Evolutionary conservation across 2,113 vertebrate species (phyloP).

Genomic region (Microcebus griseorufus): DNA sequence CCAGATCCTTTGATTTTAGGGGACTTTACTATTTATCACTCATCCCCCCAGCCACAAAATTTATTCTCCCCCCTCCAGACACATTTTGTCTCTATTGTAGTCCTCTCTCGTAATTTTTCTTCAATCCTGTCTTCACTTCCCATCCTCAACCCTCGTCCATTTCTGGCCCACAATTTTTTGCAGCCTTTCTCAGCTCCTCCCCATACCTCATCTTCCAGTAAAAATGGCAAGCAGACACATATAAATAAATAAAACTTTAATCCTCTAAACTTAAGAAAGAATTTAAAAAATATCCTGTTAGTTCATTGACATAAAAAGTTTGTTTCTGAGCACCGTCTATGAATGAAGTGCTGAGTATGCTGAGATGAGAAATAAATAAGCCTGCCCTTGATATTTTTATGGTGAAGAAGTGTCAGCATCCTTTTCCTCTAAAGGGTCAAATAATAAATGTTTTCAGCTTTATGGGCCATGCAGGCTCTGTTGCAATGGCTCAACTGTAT

Average conservation of each 20-base stretch:
- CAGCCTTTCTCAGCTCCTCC: neutral
- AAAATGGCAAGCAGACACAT: neutral
- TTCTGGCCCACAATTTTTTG: neutral
- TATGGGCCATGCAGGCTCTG: neutral
- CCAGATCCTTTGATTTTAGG: neutral
- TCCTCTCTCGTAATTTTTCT: neutral
- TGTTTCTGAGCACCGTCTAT: neutral
- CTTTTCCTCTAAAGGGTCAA: neutral
- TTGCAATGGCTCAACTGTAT: neutral
- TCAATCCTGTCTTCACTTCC: neutral
- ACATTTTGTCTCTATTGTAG: too few species aligned
- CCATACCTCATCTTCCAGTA: neutral
- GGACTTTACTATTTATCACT: too few species aligned
- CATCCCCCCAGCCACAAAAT: neutral
- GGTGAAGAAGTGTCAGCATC: neutral
- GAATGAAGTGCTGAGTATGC: neutral
- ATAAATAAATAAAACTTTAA: neutral
- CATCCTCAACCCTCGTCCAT: neutral
- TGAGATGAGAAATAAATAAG: neutral
- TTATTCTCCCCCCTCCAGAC: rapidly evolving
- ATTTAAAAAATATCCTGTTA: neutral
- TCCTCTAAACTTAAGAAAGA: neutral
- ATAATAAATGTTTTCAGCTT: neutral
- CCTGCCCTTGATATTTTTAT: neutral
- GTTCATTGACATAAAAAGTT: neutral